Percentiles rank a stretch among this genome's conserved stretches.
Evolutionary conservation across 2,113 vertebrate genomes (phyloP).

Genomic region (Atlantisia rogersi): DNA sequence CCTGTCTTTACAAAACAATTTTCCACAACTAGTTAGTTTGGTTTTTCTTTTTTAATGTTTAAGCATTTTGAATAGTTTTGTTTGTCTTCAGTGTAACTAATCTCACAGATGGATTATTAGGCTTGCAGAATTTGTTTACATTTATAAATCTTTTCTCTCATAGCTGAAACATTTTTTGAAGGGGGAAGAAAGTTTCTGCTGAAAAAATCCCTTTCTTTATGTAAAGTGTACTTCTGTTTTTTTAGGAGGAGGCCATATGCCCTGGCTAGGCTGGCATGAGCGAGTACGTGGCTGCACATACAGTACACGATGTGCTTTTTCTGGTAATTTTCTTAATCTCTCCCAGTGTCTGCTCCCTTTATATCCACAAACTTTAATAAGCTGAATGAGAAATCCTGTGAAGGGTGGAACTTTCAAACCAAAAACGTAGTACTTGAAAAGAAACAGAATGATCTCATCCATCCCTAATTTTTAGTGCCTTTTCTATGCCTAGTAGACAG

Average conservation of each 20-base stretch:
- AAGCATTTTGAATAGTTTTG: background rate
- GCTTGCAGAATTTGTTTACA: constrained; percentile 1
- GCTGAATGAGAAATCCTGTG: background rate
- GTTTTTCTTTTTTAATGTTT: background rate
- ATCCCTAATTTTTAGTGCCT: constrained; percentile 30
- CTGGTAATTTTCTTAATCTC: constrained; percentile 12
- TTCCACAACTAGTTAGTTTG: background rate
- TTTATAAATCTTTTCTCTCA: background rate
- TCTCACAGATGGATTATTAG: background rate
- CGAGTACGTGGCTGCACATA: background rate
- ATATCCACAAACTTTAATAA: constrained; percentile 3
- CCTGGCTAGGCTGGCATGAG: background rate
- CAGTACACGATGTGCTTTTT: background rate
- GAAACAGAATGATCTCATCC: constrained; percentile 39
- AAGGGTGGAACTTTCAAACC: constrained; percentile 29
- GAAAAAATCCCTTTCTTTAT: background rate
- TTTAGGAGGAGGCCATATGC: background rate
- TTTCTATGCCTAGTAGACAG: constrained; percentile 26
- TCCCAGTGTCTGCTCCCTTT: constrained; percentile 1
- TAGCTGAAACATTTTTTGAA: background rate
- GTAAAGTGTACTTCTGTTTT: background rate
- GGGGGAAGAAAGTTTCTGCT: background rate
- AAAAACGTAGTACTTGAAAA: constrained; percentile 29
- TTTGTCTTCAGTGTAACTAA: background rate
- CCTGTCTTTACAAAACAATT: background rate